Conservation (phyloP, 2,888 invertebrate genomes). For the Cylindroiulus punctatus region DNA sequence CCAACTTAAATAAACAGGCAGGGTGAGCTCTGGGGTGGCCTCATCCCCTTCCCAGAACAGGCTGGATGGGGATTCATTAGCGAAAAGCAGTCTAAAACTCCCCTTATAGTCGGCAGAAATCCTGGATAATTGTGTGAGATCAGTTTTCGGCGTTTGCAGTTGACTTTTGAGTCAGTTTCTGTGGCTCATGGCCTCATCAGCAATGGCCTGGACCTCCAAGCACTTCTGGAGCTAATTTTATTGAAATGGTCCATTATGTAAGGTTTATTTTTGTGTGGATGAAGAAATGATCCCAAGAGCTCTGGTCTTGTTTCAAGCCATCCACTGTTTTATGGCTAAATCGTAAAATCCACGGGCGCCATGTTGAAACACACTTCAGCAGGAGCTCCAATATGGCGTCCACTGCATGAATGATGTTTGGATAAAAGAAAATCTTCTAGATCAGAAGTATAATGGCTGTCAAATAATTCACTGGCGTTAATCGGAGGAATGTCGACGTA, state of each 20-base stretch:
- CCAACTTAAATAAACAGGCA: conserved; percentile 50
- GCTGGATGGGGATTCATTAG: conserved; percentile 23
- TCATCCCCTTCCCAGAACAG: neutral
- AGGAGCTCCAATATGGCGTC: conserved; percentile 3
- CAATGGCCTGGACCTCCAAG: too few relatives aligned
- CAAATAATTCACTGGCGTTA: neutral
- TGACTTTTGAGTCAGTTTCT: conserved; percentile 11
- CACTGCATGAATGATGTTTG: neutral
- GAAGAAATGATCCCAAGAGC: too few relatives aligned
- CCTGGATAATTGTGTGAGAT: conserved; percentile 14
- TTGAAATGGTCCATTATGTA: too few relatives aligned
- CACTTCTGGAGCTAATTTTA: too few relatives aligned
- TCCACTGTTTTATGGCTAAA: too few relatives aligned
- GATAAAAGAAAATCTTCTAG: neutral
- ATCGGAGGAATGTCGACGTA: neutral
- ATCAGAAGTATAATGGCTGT: neutral
- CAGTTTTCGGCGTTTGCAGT: neutral
- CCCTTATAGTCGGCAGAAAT: neutral
- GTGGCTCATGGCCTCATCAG: neutral
- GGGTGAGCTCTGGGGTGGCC: conserved; percentile 13
- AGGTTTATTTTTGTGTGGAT: too few relatives aligned
- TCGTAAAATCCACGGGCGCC: neutral
- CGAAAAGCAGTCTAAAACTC: neutral
- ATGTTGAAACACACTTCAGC: neutral
- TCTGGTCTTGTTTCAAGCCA: too few relatives aligned